Base-by-base conservation (phyloP, 2,888 invertebrate genomes). In the Nomada fabriciana region DNA sequence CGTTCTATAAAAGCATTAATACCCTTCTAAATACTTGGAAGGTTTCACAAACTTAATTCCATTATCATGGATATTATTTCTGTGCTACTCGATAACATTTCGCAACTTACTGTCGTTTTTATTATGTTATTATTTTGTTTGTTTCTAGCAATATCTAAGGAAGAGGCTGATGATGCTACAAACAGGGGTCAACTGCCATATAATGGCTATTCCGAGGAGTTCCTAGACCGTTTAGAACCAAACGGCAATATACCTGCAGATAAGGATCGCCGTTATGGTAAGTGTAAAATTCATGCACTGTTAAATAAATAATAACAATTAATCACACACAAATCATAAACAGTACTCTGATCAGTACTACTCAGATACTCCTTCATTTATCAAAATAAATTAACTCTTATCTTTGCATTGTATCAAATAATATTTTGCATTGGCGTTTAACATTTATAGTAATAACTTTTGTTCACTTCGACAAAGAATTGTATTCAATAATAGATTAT, bases 141-240 rank as follows among this genome's bases (percentile, higher is more conserved):
- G 89, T 94, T 90, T 90, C 94, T 96, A 98, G 98, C 98, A 93
- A 97, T 97, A 93, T 97, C 98, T 94, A 98, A 98, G 95, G 98
- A 98, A 95, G 98, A 98, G 94, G 96, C 96, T 95, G 96, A 97
- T 95, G 96, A 96, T 86, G 94, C 94, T 86, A 93, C 95, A 94
- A 96, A 95, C 91, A 95, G 96, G 93, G 96, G 96, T 93, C 98
- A 97, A 95, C 96, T 98, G 94, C 96, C 97, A 87, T 98, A 97
- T 95, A 98, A 98, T 95, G 98, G 98, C 88, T 98, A 98, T 96
- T 98, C 98, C 79, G 98, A 98, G 93, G 98, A 98, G 95, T 98
- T 97, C 95, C 96, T 98, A 94, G 98, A 98, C 95, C 96, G 98
- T 94, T 96, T 98, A 93, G 98, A 98, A 95, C 98, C 97, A 93